A percentile compares a stretch with the other conserved stretches of the same genome.
phyloP scores from a whole-genome alignment of 2,113 vertebrate genomes.

The Hipposideros armiger region DNA sequence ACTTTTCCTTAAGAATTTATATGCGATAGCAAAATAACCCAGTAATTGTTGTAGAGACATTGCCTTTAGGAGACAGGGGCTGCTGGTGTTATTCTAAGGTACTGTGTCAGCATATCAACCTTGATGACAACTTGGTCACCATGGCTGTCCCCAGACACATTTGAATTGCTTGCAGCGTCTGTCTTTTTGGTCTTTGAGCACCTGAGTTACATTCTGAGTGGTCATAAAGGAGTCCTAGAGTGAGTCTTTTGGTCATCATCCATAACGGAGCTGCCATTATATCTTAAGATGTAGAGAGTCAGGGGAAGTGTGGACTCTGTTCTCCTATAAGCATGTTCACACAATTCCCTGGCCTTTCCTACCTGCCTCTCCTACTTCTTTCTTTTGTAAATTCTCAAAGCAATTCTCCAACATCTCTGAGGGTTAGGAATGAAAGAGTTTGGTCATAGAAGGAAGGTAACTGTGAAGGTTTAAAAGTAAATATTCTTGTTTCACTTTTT shows the following conservation, averaged over 20 bases:
- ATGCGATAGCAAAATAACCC: background rate
- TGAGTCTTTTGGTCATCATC: background rate
- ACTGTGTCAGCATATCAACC: background rate
- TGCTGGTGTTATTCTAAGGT: background rate
- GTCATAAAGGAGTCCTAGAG: slow-evolving; percentile 16
- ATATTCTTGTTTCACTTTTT: slow-evolving; percentile 30
- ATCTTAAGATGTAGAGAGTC: slow-evolving; percentile 33
- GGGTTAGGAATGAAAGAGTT: background rate
- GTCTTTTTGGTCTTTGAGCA: slow-evolving; percentile 50
- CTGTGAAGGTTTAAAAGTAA: background rate
- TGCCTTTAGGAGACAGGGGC: background rate
- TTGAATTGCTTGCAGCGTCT: slow-evolving; percentile 40
- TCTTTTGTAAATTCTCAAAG: background rate
- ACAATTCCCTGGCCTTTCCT: background rate
- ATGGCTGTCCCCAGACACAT: background rate
- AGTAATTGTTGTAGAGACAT: background rate
- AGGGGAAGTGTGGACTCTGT: background rate
- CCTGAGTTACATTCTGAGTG: slow-evolving; percentile 39
- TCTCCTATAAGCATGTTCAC: slow-evolving; percentile 5
- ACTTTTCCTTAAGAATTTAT: background rate
- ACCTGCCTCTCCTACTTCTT: background rate
- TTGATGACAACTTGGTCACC: slow-evolving; percentile 1
- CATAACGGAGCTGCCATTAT: slow-evolving; percentile 21
- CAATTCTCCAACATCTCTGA: background rate
- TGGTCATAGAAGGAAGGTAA: background rate